Conservation (phyloP, 2,888 invertebrate species). For the Brenthis daphne region DNA sequence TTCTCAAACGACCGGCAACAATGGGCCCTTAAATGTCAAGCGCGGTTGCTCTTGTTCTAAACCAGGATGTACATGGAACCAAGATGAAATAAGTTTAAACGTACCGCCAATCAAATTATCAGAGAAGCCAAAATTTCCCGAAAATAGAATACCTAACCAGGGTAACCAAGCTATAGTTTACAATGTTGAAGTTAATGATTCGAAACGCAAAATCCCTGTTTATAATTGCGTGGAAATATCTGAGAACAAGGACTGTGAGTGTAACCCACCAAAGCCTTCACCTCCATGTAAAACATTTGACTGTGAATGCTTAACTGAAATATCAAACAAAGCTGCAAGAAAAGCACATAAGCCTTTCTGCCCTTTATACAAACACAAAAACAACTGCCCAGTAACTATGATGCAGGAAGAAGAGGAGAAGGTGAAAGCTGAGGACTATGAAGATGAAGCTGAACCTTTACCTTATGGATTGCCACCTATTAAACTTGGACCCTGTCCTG, state of each 20-base stretch:
- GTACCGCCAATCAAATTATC: constrained; percentile 39
- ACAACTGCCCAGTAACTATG: constrained; percentile 63
- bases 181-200: constrained; percentile 47
- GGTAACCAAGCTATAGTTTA: constrained; percentile 44
- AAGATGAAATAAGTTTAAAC: constrained; percentile 24
- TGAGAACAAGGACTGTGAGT: constrained; percentile 69
- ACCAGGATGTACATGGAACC: constrained; percentile 32
- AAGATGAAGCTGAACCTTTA: constrained; percentile 64
- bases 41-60: constrained; percentile 48
- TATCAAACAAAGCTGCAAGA: constrained; percentile 53
- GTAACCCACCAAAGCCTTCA: constrained; percentile 63
- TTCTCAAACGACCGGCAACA: constrained; percentile 29
- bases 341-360: constrained; percentile 69
- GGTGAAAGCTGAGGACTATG: constrained; percentile 62
- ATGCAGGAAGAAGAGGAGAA: constrained; percentile 58
- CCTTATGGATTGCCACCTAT: constrained; percentile 75
- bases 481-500: constrained; percentile 73
- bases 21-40: constrained; percentile 33
- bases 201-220: constrained; percentile 45
- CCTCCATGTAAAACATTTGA: constrained; percentile 72
- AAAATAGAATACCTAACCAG: constrained; percentile 43
- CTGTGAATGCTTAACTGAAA: constrained; percentile 65
- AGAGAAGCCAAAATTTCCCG: constrained; percentile 36
- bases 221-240: constrained; percentile 56
- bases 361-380: constrained; percentile 68